Base-by-base conservation (phyloP, 2,888 invertebrate species). In the Cyclophora albipunctata region DNA sequence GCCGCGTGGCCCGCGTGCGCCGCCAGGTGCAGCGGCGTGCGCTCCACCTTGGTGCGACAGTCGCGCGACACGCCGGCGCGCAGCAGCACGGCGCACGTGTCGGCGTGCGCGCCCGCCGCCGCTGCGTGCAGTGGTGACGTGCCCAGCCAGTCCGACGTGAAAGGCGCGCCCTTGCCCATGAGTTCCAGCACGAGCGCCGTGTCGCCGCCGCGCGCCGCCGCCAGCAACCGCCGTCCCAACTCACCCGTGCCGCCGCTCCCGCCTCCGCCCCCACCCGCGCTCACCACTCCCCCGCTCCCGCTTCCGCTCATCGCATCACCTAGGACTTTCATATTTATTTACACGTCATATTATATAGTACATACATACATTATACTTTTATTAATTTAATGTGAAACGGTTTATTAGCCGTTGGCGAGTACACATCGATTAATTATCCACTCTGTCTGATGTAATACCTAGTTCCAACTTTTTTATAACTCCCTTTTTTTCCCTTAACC, bases 71-170 rank as follows among this genome's bases (percentile, higher is more conserved):
- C 95, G 50, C 97, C 98, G 20, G 96, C 95, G 57, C 94, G 90
- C 52, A 98, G 86, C 55, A 98, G 89, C 63, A 95, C 92, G 67
- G 94, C 94, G 63, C 95, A 95, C 46, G 95, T 94, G 61, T 92
- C 93, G 49, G 90, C 79, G 76, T 97, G 96, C 73, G 92, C 92
- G 87, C 94, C 93, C 45, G 94, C 94, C 6, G 84, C 84, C 40
- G 97, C 96, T 75, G 95, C 91, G 84, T 98, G 97, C 57, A 98
- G 87, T 3, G 97, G 95, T 56, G 96, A 96, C 58, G 95, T 96
- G 55, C 98, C 98, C 60, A 97, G 87, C 96, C 97, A 97, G 81
- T 98, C 97, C 3, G 97, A 94, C 5, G 95, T 95, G 71, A 98
- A 97, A 34, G 97, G 96, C 45, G 97, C 97, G 46, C 98, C 97